Base-by-base conservation (phyloP, 2,888 invertebrate species). In the Thymelicus acteon region DNA sequence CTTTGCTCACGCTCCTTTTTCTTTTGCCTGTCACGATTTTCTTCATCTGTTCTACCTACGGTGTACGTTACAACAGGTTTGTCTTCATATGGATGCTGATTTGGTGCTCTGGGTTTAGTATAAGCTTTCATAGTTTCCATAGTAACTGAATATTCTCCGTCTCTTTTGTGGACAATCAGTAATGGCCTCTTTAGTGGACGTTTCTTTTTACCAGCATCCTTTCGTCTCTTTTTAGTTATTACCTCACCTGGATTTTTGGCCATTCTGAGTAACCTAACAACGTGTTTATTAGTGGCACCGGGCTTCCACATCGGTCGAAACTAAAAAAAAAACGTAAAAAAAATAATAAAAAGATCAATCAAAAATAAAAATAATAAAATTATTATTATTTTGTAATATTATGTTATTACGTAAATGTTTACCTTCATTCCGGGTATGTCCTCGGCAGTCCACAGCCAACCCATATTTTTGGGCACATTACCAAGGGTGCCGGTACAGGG, bases 401-500 rank as follows among this genome's bases (percentile, higher is more conserved):
- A 44, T n/a, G 44, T 31, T 57, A 2, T 44, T 60, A 39, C n/a
- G 6, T 44, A 61, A 58, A 40, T 7, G 47, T 60, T 68, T 87
- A 92, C 93, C 89, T 89, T 91, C 73, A 92, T 71, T 60, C 93
- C 94, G 62, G 92, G 89, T 47, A 89, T 74, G 76, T 91, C 80
- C 73, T 91, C 89, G 68, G 92, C 86, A 73, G 83, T 92, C 94
- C 94, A 94, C 37, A 93, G 78, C 94, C 94, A 94, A n/a, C 94
- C 94, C 93, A 93, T 94, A 47, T 75, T 73, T 74, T 87, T 91
- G n/a, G 93, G 94, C 39, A 94, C 93, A 71, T 77, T 74, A 49
- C 80, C 80, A 58, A 88, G 72, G 49, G 82, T 84, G 39, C 90
- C 91, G 12, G 81, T 82, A 78, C 91, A 90, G 48, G 91, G 89